A percentile compares a stretch with the other conserved stretches of the same genome.
Evolutionary conservation across 2,113 vertebrate species (phyloP).

Genomic region (Pteruthius melanotis): DNA sequence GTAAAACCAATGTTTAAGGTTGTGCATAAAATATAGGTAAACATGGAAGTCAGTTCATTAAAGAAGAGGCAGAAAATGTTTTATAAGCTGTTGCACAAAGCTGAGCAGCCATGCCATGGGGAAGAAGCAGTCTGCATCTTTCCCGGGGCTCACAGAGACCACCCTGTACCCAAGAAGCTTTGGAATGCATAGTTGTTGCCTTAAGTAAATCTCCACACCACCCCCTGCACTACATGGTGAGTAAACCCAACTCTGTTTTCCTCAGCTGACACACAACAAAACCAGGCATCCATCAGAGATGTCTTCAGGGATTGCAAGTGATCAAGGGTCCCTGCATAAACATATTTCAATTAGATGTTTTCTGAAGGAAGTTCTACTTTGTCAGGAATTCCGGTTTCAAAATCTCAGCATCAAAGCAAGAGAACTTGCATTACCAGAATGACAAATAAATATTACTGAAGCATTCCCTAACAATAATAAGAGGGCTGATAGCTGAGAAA

Average conservation of each 20-base stretch:
- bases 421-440: conserved; percentile 11
- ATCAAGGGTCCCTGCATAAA: not conserved
- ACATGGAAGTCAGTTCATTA: not conserved
- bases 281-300: not conserved
- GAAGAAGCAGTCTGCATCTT: not conserved
- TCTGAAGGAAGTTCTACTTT: not conserved
- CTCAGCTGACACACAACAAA: not conserved
- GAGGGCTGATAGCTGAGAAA: conserved; percentile 48
- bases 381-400: conserved; percentile 28
- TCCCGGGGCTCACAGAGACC: not conserved
- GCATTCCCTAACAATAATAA: conserved; percentile 50
- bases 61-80: not conserved
- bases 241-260: not conserved
- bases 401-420: conserved; percentile 3
- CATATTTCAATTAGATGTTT: conserved; percentile 17
- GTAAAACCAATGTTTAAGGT: not conserved
- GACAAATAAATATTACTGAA: conserved; percentile 50
- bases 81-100: not conserved
- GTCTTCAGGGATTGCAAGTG: not conserved
- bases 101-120: not conserved
- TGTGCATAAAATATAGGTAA: not conserved
- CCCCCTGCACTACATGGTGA: not conserved
- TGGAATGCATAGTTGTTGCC: not conserved
- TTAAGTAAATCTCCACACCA: not conserved
- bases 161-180: not conserved